These are phyloP conservation scores for Quiscalus mexicanus DNA, from an alignment of 2,113 vertebrate genomes.

Conservation along the genomic window DNA sequence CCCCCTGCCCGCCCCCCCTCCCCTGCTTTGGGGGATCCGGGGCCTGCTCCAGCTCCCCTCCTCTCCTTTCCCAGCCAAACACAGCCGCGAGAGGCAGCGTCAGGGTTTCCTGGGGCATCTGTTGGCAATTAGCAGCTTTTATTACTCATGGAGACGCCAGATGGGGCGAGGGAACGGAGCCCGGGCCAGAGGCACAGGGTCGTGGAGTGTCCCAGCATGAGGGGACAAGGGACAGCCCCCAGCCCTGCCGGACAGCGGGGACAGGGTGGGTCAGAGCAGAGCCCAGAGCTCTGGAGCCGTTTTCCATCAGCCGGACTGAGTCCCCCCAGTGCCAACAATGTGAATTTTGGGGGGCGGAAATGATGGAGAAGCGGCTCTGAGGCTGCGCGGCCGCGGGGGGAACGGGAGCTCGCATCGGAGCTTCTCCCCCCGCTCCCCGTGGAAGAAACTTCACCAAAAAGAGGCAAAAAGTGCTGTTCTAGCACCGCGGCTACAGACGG, in stretches of 20 bases:
- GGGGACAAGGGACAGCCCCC: neutral
- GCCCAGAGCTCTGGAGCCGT: neutral
- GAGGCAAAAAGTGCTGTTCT: neutral
- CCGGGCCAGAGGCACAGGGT: neutral
- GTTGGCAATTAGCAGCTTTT: constrained; percentile 74
- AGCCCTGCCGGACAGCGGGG: accelerated
- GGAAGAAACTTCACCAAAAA: neutral
- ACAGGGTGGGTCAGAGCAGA: accelerated
- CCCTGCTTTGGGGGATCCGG: accelerated
- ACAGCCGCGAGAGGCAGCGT: neutral
- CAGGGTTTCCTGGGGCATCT: constrained; percentile 74
- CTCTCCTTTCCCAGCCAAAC: neutral
- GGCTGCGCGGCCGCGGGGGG: neutral
- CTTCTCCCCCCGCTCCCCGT: neutral
- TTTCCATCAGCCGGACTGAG: neutral
- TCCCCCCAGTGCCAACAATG: neutral
- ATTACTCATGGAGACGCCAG: constrained; percentile 71
- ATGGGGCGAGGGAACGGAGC: constrained; percentile 70
- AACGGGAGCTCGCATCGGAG: neutral
- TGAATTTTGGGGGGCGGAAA: neutral
- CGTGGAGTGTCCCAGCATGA: accelerated
- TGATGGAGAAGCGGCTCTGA: neutral
- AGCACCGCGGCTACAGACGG: neutral
- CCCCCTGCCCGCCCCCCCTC: neutral
- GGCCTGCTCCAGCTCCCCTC: neutral